These are phyloP conservation scores for Camponotus pennsylvanicus DNA, from an alignment of 1,140 invertebrate genomes.

Conservation along the genomic window DNA sequence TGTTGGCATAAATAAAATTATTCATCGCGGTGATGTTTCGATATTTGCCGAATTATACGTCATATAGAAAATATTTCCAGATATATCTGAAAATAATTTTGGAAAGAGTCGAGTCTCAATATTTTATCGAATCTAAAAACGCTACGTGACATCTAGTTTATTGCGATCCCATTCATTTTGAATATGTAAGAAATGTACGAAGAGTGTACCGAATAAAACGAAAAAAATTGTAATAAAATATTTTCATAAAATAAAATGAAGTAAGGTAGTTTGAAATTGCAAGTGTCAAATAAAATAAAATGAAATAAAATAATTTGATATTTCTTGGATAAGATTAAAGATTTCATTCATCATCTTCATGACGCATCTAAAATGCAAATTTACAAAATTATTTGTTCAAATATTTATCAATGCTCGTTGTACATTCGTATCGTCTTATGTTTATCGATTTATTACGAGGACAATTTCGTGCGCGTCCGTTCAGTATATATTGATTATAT, in stretches of 20 bases:
- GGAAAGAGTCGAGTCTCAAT: too few relatives aligned
- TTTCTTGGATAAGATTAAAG: background rate
- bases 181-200: too few relatives aligned
- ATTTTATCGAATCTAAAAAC: too few relatives aligned
- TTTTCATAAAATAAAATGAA: too few relatives aligned
- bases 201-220: too few relatives aligned
- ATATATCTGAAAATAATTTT: too few relatives aligned
- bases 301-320: background rate
- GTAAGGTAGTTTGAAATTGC: background rate
- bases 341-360: too few relatives aligned
- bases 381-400: background rate
- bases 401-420: background rate
- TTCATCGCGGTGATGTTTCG: background rate
- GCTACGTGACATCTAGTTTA: too few relatives aligned
- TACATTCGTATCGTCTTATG: background rate
- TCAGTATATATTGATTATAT: slow-evolving; percentile 61
- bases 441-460: slow-evolving; percentile 58
- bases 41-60: background rate
- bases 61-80: background rate
- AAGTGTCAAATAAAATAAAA: background rate
- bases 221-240: background rate
- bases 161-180: too few relatives aligned
- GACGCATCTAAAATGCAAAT: background rate
- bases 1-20: background rate
- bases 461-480: slow-evolving; percentile 41